Base-by-base conservation (phyloP, 2,888 invertebrate genomes). In the Drosophila subsilvestris region DNA sequence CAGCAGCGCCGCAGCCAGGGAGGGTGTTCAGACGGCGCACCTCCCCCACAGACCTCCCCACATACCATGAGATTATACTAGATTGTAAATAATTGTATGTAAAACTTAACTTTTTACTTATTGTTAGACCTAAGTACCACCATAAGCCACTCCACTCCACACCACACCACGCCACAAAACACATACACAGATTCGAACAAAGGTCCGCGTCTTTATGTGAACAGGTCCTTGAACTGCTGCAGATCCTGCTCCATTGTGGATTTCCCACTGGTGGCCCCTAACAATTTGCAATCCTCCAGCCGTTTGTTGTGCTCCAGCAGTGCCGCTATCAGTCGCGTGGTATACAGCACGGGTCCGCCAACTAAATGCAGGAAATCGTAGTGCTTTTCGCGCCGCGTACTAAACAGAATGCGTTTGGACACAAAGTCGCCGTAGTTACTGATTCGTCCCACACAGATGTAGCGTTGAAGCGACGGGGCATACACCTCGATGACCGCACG, bases 391-490 rank as follows among this genome's bases (percentile, higher is more conserved):
- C 94, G 93, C 27, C 93, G 93, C 88, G 94, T 95, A 47, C 94
- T 95, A 74, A 96, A 95, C 84, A 96, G 92, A 49, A 98, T 92
- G 65, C 97, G 93, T 90, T 97, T 96, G 79, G 96, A 96, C 29
- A 97, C 94, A 89, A 94, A 97, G 82, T 95, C 94, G 10, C 94
- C 95, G 83, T 94, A 95, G 49, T 95, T 88, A 20, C 96, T 96
- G 44, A 97, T 88, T 91, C 95, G 93, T 0, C 96, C 97, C 45
- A 97, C 94, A 92, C 96, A 95, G 14, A 97, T 90, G 87, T 96
- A 97, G 12, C 92, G 90, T 42, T 94, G 91, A 14, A 93, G 89
- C 74, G 94, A 93, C 10, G 94, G 93, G 1, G 97, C 96, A 93
- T 94, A 97, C 93, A 97, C 94, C 92, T 97, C 95, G 76, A 97